A percentile compares a stretch with the other conserved stretches of the same genome.
These are phyloP conservation scores for Tetraneura akinire DNA, from an alignment of 1,140 invertebrate species.

Conservation along the genomic window DNA sequence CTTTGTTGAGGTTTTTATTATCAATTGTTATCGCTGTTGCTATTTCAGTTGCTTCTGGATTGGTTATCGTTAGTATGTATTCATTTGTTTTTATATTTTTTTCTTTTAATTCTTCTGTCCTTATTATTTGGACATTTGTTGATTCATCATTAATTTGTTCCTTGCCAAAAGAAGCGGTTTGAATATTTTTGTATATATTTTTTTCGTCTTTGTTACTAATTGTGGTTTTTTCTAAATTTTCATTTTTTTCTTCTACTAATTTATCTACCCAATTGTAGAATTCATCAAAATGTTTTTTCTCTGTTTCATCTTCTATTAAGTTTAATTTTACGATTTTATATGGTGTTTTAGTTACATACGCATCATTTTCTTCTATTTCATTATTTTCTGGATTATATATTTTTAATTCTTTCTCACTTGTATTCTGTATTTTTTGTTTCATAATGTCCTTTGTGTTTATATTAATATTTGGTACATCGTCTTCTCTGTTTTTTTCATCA, in stretches of 20 bases:
- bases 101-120: background rate
- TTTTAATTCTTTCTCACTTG: background rate
- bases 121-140: background rate
- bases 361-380: background rate
- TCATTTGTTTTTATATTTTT: no score
- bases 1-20: background rate
- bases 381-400: background rate
- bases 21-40: background rate
- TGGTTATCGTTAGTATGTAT: no score
- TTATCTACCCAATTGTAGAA: conserved; percentile 8
- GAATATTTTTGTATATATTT: background rate
- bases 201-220: no score
- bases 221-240: background rate
- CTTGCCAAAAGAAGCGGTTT: conserved; percentile 1
- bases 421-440: no score
- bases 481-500: no score
- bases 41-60: background rate
- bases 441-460: background rate
- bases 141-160: conserved; percentile 30
- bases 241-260: conserved; percentile 34
- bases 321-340: background rate
- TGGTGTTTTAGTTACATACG: background rate
- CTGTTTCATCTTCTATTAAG: background rate
- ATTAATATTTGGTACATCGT: background rate
- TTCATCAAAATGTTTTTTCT: conserved; percentile 21